Evolutionary conservation across 2,113 vertebrate species (phyloP).

Genomic region (Reinhardtius hippoglossoides): DNA sequence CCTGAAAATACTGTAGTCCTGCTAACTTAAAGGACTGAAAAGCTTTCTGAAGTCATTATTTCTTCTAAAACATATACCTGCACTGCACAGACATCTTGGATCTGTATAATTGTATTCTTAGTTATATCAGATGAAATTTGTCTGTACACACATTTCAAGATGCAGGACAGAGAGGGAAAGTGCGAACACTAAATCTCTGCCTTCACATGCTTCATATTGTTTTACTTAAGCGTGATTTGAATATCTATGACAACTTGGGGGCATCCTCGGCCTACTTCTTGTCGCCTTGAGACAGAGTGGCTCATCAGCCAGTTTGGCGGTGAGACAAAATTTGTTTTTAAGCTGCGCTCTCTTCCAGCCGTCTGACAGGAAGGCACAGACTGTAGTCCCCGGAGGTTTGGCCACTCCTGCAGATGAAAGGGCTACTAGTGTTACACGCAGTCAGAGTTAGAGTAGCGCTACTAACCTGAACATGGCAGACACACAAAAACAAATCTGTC

Average conservation of each 20-base stretch:
- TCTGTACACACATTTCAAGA: neutral
- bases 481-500: neutral
- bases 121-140: neutral
- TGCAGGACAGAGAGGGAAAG: neutral
- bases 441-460: conserved; percentile 27
- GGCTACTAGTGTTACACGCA: conserved; percentile 52
- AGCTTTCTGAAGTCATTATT: too few species aligned
- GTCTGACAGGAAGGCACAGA: conserved; percentile 37
- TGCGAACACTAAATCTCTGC: conserved; percentile 3
- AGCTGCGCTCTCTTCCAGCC: conserved; percentile 27
- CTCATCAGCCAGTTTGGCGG: conserved; percentile 29
- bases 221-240: conserved; percentile 22
- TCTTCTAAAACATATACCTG: too few species aligned
- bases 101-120: too few species aligned
- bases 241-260: conserved; percentile 40
- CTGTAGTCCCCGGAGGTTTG: conserved; percentile 43
- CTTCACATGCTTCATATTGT: conserved; percentile 10
- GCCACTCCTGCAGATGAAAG: conserved; percentile 38
- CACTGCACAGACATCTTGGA: too few species aligned
- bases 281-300: conserved; percentile 19
- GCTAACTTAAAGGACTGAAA: too few species aligned
- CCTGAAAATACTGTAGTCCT: too few species aligned
- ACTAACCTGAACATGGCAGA: conserved; percentile 10
- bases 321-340: conserved; percentile 58
- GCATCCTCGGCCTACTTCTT: conserved; percentile 55